phyloP scores from a whole-genome alignment of 2,888 invertebrate genomes.

The Axea sp. region DNA sequence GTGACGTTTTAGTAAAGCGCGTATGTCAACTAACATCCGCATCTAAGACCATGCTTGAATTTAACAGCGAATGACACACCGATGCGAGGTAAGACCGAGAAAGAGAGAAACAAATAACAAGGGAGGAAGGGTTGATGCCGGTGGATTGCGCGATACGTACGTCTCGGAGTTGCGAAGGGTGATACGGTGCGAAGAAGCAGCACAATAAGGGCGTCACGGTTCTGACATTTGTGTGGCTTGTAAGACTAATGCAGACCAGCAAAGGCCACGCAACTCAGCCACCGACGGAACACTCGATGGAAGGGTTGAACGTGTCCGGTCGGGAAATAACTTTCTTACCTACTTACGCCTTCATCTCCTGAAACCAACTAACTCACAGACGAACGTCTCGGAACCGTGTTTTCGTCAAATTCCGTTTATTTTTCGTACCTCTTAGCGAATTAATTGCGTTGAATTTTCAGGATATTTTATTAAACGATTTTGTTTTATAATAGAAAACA shows the following conservation, averaged over 20 bases:
- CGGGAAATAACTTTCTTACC: slow-evolving; percentile 80
- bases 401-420: slow-evolving; percentile 30
- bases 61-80: slow-evolving; percentile 72
- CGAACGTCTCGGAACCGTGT: slow-evolving; percentile 65
- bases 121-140: slow-evolving; percentile 8
- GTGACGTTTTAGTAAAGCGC: slow-evolving; percentile 34
- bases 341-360: slow-evolving; percentile 79
- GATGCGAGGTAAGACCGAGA: slow-evolving; percentile 63
- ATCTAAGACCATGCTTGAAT: slow-evolving; percentile 58
- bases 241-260: slow-evolving; percentile 56
- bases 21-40: slow-evolving; percentile 48
- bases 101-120: neutral
- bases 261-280: slow-evolving; percentile 44
- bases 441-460: slow-evolving; percentile 39
- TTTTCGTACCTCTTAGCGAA: slow-evolving; percentile 28
- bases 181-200: slow-evolving; percentile 65
- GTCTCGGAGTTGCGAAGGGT: slow-evolving; percentile 63
- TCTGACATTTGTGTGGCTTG: slow-evolving; percentile 58
- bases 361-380: slow-evolving; percentile 71
- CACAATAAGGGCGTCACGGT: slow-evolving; percentile 68
- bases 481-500: neutral
- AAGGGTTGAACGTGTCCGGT: slow-evolving; percentile 79
- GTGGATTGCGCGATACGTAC: slow-evolving; percentile 43
- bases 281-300: slow-evolving; percentile 45
- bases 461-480: slow-evolving; percentile 38